Evolutionary conservation across 2,888 invertebrate genomes (phyloP), one percentile per base, ranked within the genome.

Genomic region (Stenchaetothrips biformis): DNA sequence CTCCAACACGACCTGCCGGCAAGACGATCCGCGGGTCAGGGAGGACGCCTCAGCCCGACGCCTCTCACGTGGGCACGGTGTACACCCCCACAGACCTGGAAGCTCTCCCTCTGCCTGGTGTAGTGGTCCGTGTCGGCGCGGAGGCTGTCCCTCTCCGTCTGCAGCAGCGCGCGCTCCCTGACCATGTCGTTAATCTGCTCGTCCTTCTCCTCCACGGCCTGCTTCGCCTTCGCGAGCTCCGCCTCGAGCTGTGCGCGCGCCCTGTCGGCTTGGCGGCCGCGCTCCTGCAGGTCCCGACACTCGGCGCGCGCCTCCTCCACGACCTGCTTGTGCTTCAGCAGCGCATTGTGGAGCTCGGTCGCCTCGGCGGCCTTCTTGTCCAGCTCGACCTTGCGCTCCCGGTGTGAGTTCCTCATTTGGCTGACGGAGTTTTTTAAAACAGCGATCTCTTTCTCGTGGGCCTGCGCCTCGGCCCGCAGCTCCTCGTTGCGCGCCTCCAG

Each of bases 361-460:
- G 25, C 21, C 67, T 74, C 67, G 21, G 21, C 67, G 21, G 67
- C 67, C 67, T n/a, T 25, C 67, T 25, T 74, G 67, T 74, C 67
- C 67, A 74, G 67, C 67, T 25, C 67, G 67, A 8, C 25, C 67
- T 11, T 11, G 21, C 67, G 67, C 67, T 74, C 67, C 67, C 21
- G 2, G 67, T 74, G 67, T 25, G 67, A 21, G 9, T 3, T 11
- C 67, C 25, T 74, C 67, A 74, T 74, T 21, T 74, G 67, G 21
- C 25, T 21, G 25, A 74, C 67, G 67, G 67, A 74, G 67, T 74
- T 74, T 74, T 74, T 74, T 74, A 74, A 74, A 74, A 74, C 67
- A 7, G 21, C n/a, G 67, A 74, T 25, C 25, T 74, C 21, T 25
- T 21, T 7, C 11, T 74, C 67, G 21, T 11, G 67, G 67, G n/a